Conservation (phyloP, 2,888 invertebrate species). For the Ochropleura leucogaster region DNA sequence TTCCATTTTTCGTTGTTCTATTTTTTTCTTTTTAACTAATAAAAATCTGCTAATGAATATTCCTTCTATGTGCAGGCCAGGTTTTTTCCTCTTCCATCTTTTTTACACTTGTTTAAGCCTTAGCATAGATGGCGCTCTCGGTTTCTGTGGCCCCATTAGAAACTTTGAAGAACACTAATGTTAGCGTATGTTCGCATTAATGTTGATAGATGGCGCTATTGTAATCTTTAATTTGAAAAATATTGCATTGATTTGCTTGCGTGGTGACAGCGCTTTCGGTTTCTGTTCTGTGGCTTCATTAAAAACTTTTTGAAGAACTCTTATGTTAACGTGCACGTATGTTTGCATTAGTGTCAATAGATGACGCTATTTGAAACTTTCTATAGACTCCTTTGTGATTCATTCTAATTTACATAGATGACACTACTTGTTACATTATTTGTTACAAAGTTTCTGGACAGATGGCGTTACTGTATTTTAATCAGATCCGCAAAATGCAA, state of each 20-base stretch:
- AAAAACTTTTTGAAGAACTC: neutral
- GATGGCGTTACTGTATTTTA: neutral
- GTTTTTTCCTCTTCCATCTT: too few relatives aligned
- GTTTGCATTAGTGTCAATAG: neutral
- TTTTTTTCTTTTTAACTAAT: too few relatives aligned
- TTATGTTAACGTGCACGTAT: neutral
- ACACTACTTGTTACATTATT: neutral
- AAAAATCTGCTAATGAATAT: too few relatives aligned
- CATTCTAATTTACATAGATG: neutral
- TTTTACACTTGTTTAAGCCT: too few relatives aligned
- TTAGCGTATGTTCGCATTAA: neutral
- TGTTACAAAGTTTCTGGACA: neutral
- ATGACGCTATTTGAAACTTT: neutral
- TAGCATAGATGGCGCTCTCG: neutral
- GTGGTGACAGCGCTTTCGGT: neutral
- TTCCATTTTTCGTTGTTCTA: too few relatives aligned
- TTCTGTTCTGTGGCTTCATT: neutral
- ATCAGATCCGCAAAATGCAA: neutral
- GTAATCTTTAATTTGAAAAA: neutral
- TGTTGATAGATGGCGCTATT: constrained; percentile 4
- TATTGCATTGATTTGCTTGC: too few relatives aligned
- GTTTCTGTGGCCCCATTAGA: neutral
- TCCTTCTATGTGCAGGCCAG: too few relatives aligned
- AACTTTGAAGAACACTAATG: neutral
- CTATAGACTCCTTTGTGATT: neutral